Evolutionary conservation across 2,113 vertebrate species (phyloP).

Genomic region (Gallinago media): DNA sequence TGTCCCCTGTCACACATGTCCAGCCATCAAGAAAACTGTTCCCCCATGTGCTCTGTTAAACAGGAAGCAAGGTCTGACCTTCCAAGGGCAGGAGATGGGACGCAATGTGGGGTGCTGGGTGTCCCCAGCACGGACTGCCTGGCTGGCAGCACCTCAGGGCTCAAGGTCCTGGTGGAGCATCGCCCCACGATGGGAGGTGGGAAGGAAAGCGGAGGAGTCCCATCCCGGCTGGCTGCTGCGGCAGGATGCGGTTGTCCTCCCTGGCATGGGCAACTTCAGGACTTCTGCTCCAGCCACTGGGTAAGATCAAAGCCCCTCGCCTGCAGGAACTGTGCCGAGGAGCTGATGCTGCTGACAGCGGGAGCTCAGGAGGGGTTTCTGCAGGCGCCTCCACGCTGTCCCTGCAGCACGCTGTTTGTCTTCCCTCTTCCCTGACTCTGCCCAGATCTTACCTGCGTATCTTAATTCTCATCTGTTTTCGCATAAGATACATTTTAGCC

Average conservation of each 20-base stretch:
- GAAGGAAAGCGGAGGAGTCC: background rate
- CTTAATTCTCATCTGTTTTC: slow-evolving; percentile 71
- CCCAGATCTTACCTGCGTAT: slow-evolving; percentile 60
- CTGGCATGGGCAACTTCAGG: background rate
- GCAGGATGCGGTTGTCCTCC: fast-evolving
- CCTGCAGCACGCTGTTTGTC: background rate
- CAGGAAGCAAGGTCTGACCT: background rate
- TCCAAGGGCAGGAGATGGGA: background rate
- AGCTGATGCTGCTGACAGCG: background rate
- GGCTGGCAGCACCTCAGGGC: background rate
- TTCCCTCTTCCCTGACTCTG: background rate
- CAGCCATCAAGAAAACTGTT: background rate
- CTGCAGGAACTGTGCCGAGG: fast-evolving
- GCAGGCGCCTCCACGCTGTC: background rate
- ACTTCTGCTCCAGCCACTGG: background rate
- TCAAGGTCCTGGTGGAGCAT: fast-evolving
- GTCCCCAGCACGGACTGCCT: fast-evolving
- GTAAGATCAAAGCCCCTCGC: background rate
- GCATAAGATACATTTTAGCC: slow-evolving; percentile 69
- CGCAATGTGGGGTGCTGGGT: fast-evolving
- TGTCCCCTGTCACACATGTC: fast-evolving
- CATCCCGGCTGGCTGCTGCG: fast-evolving
- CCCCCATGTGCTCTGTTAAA: fast-evolving
- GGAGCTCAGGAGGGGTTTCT: background rate
- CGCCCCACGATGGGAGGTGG: fast-evolving